Conservation (phyloP, 2,113 vertebrate species). For the Tonatia bakeri region DNA sequence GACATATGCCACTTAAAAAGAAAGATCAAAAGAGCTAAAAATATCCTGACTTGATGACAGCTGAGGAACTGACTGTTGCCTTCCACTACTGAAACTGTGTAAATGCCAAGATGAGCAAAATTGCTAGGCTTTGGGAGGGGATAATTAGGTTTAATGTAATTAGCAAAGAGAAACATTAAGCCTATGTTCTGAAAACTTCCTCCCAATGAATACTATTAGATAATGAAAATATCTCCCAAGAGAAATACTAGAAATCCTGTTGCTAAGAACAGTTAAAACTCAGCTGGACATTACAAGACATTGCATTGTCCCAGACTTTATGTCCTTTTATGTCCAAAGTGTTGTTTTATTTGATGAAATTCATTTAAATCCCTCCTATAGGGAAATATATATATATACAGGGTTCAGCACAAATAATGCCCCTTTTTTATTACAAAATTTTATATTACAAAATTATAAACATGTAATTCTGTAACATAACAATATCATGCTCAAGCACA, state of each 20-base stretch:
- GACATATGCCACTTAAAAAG: not conserved
- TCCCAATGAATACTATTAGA: conserved; percentile 52
- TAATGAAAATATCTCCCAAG: conserved; percentile 41
- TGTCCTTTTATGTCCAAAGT: not conserved
- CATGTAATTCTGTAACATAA: too few relatives aligned
- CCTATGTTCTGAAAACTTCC: conserved; percentile 18
- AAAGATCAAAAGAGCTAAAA: conserved; percentile 26
- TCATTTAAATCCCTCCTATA: not conserved
- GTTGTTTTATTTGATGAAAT: conserved; percentile 3
- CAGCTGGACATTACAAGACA: not conserved
- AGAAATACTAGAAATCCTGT: conserved; percentile 26
- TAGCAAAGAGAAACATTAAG: conserved; percentile 30
- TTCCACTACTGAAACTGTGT: not conserved
- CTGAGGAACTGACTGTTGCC: not conserved
- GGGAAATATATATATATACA: not conserved
- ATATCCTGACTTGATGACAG: conserved; percentile 15
- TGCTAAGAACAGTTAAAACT: not conserved
- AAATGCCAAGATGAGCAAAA: not conserved
- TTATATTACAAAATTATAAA: too few relatives aligned
- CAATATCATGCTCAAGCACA: too few relatives aligned
- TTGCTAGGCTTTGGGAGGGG: not conserved
- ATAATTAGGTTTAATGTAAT: conserved; percentile 55
- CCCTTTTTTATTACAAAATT: too few relatives aligned
- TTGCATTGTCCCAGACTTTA: not conserved
- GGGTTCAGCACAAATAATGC: too few relatives aligned